A percentile compares a stretch with the other conserved stretches of the same genome.
Evolutionary conservation across 2,888 invertebrate genomes (phyloP).

Genomic region (Operophtera brumata): DNA sequence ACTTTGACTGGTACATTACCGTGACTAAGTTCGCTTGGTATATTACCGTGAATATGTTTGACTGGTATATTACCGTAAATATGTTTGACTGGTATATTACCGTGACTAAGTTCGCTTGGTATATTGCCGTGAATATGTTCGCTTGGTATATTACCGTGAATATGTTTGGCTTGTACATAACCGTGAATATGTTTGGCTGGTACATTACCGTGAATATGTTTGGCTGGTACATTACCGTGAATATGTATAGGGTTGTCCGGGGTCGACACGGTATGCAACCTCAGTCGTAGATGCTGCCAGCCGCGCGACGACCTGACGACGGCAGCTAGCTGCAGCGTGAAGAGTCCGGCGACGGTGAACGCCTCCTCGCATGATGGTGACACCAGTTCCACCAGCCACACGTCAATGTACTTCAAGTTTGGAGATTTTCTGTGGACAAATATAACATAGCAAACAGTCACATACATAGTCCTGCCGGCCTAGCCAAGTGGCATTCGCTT

Average conservation of each 20-base stretch:
- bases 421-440: constrained; percentile 71
- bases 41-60: not conserved
- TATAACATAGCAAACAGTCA: not conserved
- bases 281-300: constrained; percentile 92
- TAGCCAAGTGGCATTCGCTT: no score
- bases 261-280: constrained; percentile 90
- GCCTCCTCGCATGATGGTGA: constrained; percentile 87
- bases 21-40: not conserved
- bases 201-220: not conserved
- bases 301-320: constrained; percentile 94
- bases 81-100: constrained; percentile 13
- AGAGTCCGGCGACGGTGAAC: constrained; percentile 95
- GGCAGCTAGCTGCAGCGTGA: constrained; percentile 97
- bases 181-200: not conserved
- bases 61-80: not conserved
- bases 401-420: constrained; percentile 91
- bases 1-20: not conserved
- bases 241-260: constrained; percentile 42
- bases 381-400: constrained; percentile 98
- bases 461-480: not conserved
- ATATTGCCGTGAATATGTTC: no score
- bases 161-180: not conserved
- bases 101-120: constrained; percentile 37
- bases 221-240: constrained; percentile 34
- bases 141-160: not conserved